Conservation (phyloP, 2,797 vertebrate species). For the Lutjanus campechanus region DNA sequence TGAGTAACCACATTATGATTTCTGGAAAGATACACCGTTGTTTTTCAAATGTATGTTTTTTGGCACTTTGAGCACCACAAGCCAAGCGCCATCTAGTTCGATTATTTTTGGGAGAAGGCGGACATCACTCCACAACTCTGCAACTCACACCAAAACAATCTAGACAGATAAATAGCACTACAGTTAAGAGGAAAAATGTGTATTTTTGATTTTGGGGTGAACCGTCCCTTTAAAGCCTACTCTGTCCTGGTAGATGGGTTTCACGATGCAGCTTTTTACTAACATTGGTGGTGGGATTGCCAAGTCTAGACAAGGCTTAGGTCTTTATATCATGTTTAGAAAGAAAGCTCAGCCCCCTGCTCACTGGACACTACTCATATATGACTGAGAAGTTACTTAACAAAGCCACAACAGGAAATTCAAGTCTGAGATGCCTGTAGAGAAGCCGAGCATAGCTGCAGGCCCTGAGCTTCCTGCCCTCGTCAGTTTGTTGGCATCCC, state of each 20-base stretch:
- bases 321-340: constrained; percentile 28
- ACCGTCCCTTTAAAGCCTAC: constrained; percentile 20
- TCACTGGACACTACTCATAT: constrained; percentile 16
- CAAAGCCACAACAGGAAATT: constrained; percentile 69
- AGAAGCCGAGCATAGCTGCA: constrained; percentile 44
- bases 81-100: too few relatives aligned
- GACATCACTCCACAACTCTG: too few relatives aligned
- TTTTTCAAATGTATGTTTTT: too few relatives aligned
- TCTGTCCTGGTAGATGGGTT: constrained; percentile 51
- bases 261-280: constrained; percentile 59
- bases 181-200: too few relatives aligned
- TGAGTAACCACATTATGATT: too few relatives aligned
- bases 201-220: too few relatives aligned
- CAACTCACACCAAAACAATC: too few relatives aligned
- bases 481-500: constrained; percentile 58
- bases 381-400: constrained; percentile 42
- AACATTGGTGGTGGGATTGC: constrained; percentile 72
- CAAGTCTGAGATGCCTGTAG: constrained; percentile 58
- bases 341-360: background rate
- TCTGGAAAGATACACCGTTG: too few relatives aligned
- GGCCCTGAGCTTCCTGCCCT: constrained; percentile 41
- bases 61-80: too few relatives aligned
- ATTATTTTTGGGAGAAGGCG: too few relatives aligned
- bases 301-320: constrained; percentile 54
- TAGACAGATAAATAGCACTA: too few relatives aligned